Evolutionary conservation across 1,140 invertebrate genomes (phyloP).

Genomic region (Acromyrmex heyeri): DNA sequence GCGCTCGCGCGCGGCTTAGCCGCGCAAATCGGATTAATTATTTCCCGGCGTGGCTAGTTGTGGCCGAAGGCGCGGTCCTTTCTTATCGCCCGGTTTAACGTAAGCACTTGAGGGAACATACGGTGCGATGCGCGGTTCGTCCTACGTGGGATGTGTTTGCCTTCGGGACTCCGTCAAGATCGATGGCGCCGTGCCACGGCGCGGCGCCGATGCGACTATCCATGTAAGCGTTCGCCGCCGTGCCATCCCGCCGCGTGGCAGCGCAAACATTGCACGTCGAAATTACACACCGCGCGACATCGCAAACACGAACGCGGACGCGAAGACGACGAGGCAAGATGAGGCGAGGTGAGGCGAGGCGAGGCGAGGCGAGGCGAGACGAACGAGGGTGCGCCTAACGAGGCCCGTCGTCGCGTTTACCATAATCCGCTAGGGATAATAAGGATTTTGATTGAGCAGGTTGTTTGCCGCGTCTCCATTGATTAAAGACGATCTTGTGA

Average conservation of each 20-base stretch:
- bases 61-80: slow-evolving; percentile 47
- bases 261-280: slow-evolving; percentile 52
- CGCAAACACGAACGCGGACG: slow-evolving; percentile 37
- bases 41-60: slow-evolving; percentile 39
- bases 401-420: slow-evolving; percentile 50
- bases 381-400: slow-evolving; percentile 55
- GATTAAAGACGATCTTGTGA: slow-evolving; percentile 42
- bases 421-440: slow-evolving; percentile 45
- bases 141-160: slow-evolving; percentile 35
- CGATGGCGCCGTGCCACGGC: slow-evolving; percentile 49
- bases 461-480: slow-evolving; percentile 53
- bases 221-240: slow-evolving; percentile 37
- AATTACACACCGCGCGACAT: slow-evolving; percentile 57
- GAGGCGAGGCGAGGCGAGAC: slow-evolving; percentile 37
- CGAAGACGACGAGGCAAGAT: slow-evolving; percentile 7
- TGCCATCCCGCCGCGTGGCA: slow-evolving; percentile 26
- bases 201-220: slow-evolving; percentile 48
- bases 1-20: slow-evolving; percentile 32
- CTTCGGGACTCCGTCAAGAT: slow-evolving; percentile 43
- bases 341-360: neutral
- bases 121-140: neutral
- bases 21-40: slow-evolving; percentile 63
- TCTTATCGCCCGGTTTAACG: slow-evolving; percentile 54
- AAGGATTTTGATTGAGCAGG: slow-evolving; percentile 58
- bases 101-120: slow-evolving; percentile 14